phyloP scores from a whole-genome alignment of 2,888 invertebrate genomes.

The Eilema sororculum region DNA sequence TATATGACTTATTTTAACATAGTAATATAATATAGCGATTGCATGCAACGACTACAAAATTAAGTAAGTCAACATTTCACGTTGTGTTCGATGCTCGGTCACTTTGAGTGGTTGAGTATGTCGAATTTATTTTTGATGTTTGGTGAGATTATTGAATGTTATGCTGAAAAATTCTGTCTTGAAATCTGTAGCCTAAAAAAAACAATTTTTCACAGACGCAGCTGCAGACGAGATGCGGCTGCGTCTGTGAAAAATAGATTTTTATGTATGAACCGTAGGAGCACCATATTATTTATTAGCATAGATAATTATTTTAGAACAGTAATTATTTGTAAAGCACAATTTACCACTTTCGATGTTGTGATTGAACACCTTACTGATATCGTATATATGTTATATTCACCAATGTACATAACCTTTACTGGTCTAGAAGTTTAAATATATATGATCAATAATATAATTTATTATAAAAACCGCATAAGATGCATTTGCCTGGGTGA shows the following conservation, averaged over 20 bases:
- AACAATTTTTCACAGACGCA: too few relatives aligned
- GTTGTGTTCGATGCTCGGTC: neutral
- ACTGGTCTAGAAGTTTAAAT: conserved; percentile 22
- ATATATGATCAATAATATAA: conserved; percentile 18
- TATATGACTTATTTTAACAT: neutral
- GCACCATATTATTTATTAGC: conserved; percentile 11
- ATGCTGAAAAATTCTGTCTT: neutral
- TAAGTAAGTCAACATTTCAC: conserved; percentile 18
- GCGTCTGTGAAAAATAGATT: neutral
- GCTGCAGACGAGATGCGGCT: too few relatives aligned
- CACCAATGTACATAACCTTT: conserved; percentile 40
- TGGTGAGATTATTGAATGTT: neutral
- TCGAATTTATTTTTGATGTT: neutral
- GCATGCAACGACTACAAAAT: conserved; percentile 11
- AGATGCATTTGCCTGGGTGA: conserved; percentile 30
- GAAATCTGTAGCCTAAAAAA: neutral
- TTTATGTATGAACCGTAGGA: conserved; percentile 5
- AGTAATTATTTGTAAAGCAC: conserved; percentile 10
- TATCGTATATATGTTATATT: conserved; percentile 1
- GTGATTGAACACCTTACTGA: conserved; percentile 16
- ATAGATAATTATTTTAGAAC: conserved; percentile 10
- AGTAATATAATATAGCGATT: conserved; percentile 19
- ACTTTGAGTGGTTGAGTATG: neutral
- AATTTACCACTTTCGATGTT: conserved; percentile 16
- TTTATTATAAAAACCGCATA: conserved; percentile 30